Evolutionary conservation across 1,140 invertebrate species (phyloP), one percentile per base, ranked within the genome.

Genomic region (Brachionus rotundiformis): DNA sequence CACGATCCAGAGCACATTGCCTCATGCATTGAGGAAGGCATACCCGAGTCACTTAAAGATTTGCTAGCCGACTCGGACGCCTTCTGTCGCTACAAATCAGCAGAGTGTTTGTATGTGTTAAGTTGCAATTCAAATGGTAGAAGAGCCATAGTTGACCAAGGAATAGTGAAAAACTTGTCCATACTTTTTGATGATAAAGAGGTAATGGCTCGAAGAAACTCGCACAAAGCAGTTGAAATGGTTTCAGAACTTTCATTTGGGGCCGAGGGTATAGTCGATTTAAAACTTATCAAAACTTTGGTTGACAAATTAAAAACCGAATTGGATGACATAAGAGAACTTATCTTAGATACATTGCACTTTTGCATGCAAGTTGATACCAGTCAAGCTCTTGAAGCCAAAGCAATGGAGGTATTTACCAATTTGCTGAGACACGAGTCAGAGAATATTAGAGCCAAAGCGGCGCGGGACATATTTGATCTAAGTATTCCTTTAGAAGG

Each of bases 1-100:
- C 88, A 89, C 84, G 88, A 88, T 83, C 87, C 87, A 23, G 87
- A 89, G 83, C 85, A 88, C 82, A 87, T 88, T 65, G 86, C 87
- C 44, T 85, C 85, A 71, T 86, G 87, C 41, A 75, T 88, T n/a
- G 84, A 84, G 84, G 83, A 84, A 82, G 87, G 86, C 87, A 84
- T 88, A 82, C 85, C 84, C 39, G 82, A 83, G 33, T 87, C 85
- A 82, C 83, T 88, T 77, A 87, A 86, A 80, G 84, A 84, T 4
- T 73, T 87, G 25, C 82, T 88, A 13, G 76, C 80, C 33, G 87
- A 88, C 82, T 8, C 71, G 47, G 87, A 88, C 84, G 79, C 85
- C 6, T 87, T 87, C 71, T 86, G 87, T 23, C 82, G 87, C 77
- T 86, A 87, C 80, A 87, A 88, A 82, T 83, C 85, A 31, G 85